Evolutionary conservation across 2,113 vertebrate genomes (phyloP).

Genomic region (Hydrolagus affinis): DNA sequence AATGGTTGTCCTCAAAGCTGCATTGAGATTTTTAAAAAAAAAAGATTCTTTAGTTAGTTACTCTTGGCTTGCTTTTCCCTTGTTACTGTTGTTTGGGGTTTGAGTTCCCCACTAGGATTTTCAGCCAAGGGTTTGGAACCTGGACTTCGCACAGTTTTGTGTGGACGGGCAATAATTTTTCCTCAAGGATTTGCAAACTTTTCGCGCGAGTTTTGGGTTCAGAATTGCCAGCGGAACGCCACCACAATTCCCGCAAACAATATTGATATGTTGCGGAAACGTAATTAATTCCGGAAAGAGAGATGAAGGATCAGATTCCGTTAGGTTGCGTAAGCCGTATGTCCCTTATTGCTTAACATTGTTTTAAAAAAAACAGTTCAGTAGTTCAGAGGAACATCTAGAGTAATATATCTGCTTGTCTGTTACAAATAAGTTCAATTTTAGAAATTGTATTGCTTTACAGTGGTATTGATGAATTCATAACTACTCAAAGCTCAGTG

Average conservation of each 20-base stretch:
- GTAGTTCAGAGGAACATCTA: neutral
- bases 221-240: constrained; percentile 6
- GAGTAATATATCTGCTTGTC: neutral
- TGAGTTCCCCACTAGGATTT: constrained; percentile 28
- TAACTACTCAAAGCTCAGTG: neutral
- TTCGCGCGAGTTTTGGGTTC: neutral
- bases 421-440: neutral
- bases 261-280: neutral
- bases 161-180: constrained; percentile 24
- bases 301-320: neutral
- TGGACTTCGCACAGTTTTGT: constrained; percentile 12
- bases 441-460: neutral
- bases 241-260: too few species aligned
- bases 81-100: constrained; percentile 32
- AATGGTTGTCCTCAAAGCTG: neutral
- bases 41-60: too few species aligned
- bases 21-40: constrained; percentile 18
- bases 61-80: constrained; percentile 24
- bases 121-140: constrained; percentile 1
- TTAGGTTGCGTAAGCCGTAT: neutral
- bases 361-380: neutral
- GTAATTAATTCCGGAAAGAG: neutral
- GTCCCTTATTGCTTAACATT: neutral
- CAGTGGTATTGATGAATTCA: too few species aligned
- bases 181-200: neutral